phyloP scores from a whole-genome alignment of 2,888 invertebrate species.

The Melangyna quadrimaculata region DNA sequence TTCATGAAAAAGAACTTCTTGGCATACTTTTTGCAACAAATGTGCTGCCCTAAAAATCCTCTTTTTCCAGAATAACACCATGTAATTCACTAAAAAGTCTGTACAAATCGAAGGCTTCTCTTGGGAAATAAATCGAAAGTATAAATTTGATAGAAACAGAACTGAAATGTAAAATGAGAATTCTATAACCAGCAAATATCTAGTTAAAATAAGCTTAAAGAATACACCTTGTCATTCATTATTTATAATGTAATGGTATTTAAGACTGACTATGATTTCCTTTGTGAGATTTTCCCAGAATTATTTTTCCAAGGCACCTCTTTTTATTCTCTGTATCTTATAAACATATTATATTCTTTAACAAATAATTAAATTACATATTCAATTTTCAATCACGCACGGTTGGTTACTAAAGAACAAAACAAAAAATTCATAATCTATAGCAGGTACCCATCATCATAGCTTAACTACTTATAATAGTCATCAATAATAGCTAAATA shows the following conservation, averaged over 20 bases:
- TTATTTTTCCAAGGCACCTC: conserved; percentile 6
- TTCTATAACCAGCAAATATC: too few species aligned
- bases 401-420: not conserved
- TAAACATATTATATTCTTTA: not conserved
- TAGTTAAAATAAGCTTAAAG: not conserved
- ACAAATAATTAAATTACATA: not conserved
- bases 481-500: not conserved
- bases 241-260: not conserved
- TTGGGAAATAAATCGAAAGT: too few species aligned
- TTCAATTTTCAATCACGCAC: conserved; percentile 28
- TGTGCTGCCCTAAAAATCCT: too few species aligned
- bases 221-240: not conserved
- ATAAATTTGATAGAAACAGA: too few species aligned
- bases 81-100: too few species aligned
- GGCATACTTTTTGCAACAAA: too few species aligned
- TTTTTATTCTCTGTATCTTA: not conserved
- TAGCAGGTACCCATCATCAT: not conserved
- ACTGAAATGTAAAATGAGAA: too few species aligned
- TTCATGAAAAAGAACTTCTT: too few species aligned
- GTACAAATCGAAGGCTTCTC: too few species aligned
- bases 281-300: not conserved
- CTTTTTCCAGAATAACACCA: too few species aligned
- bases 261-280: not conserved
- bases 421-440: not conserved
- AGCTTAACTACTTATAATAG: not conserved